A percentile compares a stretch with the other conserved stretches of the same genome.
These are phyloP conservation scores for Polypterus senegalus DNA, from an alignment of 2,113 vertebrate species.

Conservation along the genomic window DNA sequence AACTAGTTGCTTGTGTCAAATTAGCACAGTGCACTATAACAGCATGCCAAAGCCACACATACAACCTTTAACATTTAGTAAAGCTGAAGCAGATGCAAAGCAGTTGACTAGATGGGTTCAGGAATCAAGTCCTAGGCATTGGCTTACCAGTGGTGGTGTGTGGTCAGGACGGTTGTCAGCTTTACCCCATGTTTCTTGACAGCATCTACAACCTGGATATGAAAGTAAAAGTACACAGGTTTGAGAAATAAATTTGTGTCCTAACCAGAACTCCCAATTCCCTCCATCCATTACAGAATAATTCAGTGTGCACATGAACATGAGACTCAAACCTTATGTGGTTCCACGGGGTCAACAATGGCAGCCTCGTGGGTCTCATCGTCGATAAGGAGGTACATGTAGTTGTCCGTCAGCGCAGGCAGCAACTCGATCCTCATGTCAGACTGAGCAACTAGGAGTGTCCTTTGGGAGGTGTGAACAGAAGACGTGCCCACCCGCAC, in stretches of 20 bases:
- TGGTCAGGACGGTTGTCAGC: constrained; percentile 83
- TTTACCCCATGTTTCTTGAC: constrained; percentile 72
- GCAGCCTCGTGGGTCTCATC: constrained; percentile 76
- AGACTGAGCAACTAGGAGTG: constrained; percentile 42
- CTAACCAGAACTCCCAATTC: no score
- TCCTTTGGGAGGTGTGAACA: constrained; percentile 44
- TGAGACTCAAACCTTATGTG: constrained; percentile 60
- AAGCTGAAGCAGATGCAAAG: background rate
- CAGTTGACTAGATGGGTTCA: background rate
- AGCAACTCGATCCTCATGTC: constrained; percentile 81
- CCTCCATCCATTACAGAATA: no score
- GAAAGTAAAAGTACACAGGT: background rate
- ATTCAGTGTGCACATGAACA: no score
- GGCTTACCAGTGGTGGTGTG: constrained; percentile 90
- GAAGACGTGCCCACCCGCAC: constrained; percentile 33
- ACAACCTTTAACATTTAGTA: no score
- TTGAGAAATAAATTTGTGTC: no score
- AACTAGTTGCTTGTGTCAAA: no score
- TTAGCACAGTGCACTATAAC: no score
- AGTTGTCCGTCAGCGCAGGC: constrained; percentile 90
- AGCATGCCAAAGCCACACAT: no score
- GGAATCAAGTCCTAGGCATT: background rate
- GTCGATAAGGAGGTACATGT: constrained; percentile 95
- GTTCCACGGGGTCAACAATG: constrained; percentile 84
- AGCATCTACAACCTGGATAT: constrained; percentile 73